Base-by-base conservation (phyloP, 2,888 invertebrate species). In the Drosophila nigricruria region DNA sequence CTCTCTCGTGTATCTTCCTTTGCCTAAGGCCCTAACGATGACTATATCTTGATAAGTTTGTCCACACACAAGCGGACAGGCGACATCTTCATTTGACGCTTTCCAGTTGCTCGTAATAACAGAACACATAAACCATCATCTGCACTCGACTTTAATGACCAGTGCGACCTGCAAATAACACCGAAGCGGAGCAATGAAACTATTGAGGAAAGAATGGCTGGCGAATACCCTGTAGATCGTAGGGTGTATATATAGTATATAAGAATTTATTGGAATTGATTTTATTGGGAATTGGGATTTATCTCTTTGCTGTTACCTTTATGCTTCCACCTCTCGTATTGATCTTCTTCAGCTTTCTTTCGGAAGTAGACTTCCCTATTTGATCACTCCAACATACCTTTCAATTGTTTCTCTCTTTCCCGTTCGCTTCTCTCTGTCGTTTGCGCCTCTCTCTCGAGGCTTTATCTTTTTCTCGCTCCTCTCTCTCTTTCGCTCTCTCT, bases 141-240 rank as follows among this genome's bases (percentile, higher is more conserved):
- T 75, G 64, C 76, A 70, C 79, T 75, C 54, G 58, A 56, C 70
- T 65, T 64, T 70, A 76, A 76, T 70, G 76, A 61, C 63, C 71
- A 47, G 27, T 18, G 45, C 20, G 60, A 60, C 49, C 56, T 63
- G 75, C 60, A 64, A 75, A 75, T 60, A 58, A 58, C 30, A 62
- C 49, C 50, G 16, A 14, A 6, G 34, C 27, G 2, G 20, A 25
- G 27, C 12, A n/a, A 1, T 4, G 30, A 12, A 6, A 12, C 9
- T 10, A 2, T 14, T 3, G 30, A 30, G 30, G 5, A 0, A 20
- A 14, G 12, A 1, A 8, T 14, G 3, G 32, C 18, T 8, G 14
- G 4, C 27, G 32, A 14, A 49, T 49, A 49, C 49, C 49, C 49
- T 49, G 20, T 49, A 30, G 25, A n/a, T 16, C 2, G 9, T 45